phyloP scores from a whole-genome alignment of 2,113 vertebrate genomes.

The Xiphophorus couchianus region DNA sequence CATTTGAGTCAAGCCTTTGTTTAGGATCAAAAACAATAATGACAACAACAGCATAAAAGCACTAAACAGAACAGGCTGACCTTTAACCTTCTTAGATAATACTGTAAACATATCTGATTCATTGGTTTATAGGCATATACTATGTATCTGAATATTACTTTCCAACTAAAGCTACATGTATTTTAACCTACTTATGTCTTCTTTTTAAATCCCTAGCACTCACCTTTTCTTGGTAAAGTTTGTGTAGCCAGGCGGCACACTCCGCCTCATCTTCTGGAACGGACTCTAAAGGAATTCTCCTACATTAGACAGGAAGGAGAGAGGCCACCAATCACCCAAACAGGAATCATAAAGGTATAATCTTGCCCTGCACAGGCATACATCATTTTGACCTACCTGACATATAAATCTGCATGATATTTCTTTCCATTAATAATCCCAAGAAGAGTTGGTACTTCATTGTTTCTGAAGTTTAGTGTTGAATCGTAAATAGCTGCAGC shows the following conservation, averaged over 20 bases:
- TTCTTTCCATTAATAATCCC: slow-evolving; percentile 93
- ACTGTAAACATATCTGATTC: not conserved
- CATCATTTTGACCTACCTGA: slow-evolving; percentile 80
- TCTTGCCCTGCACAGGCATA: not conserved
- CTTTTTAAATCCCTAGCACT: slow-evolving; percentile 3
- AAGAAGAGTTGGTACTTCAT: slow-evolving; percentile 89
- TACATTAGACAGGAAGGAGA: slow-evolving; percentile 55
- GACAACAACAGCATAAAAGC: not conserved
- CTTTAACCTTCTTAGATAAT: not conserved
- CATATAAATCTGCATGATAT: slow-evolving; percentile 92
- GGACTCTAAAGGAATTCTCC: slow-evolving; percentile 90
- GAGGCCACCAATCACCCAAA: not conserved
- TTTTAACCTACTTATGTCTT: no score
- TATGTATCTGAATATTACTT: no score
- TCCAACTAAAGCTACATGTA: not conserved
- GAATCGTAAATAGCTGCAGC: slow-evolving; percentile 96
- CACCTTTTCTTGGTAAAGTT: slow-evolving; percentile 97
- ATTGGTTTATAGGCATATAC: not conserved
- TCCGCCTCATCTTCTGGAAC: slow-evolving; percentile 89
- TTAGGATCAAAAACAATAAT: not conserved
- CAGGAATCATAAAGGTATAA: not conserved
- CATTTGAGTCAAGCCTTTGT: not conserved
- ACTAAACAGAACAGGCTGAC: not conserved
- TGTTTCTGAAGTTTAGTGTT: slow-evolving; percentile 97
- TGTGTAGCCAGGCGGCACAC: slow-evolving; percentile 92